Evolutionary conservation across 2,888 invertebrate genomes (phyloP).

Genomic region (Argyresthia albistria): DNA sequence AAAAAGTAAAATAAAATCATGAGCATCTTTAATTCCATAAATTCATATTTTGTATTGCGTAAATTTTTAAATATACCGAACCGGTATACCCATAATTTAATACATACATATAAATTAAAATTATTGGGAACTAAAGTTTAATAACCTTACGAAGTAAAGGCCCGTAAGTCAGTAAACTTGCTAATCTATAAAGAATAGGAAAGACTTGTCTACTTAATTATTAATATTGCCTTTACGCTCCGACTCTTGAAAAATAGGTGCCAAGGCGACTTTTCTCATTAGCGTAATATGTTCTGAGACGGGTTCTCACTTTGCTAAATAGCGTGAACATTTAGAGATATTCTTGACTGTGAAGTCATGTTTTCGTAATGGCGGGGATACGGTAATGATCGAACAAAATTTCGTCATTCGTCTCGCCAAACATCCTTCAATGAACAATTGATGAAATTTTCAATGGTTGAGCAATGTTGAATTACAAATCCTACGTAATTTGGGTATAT

Average conservation of each 20-base stretch:
- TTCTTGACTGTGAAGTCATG: not conserved
- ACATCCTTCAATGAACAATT: too few relatives aligned
- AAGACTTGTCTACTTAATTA: not conserved
- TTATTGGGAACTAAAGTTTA: not conserved
- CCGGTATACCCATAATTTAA: too few relatives aligned
- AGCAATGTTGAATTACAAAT: too few relatives aligned
- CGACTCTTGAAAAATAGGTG: not conserved
- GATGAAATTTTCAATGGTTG: too few relatives aligned
- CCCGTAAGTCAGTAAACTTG: not conserved
- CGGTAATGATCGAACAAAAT: constrained; percentile 6
- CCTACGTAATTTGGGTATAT: too few relatives aligned
- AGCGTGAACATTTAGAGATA: not conserved
- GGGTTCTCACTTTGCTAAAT: not conserved
- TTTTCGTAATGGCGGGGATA: constrained; percentile 6
- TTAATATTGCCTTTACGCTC: not conserved
- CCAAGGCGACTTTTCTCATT: constrained; percentile 4
- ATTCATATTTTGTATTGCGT: too few relatives aligned
- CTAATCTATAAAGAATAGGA: not conserved
- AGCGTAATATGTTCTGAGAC: not conserved
- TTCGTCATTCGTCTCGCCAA: too few relatives aligned
- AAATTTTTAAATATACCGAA: too few relatives aligned
- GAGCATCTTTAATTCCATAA: not conserved
- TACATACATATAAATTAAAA: not conserved
- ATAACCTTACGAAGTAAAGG: not conserved
- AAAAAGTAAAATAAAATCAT: not conserved